A percentile compares a stretch with the other conserved stretches of the same genome.
Conservation (phyloP, 2,888 invertebrate species). For the Parasteatoda lunata region DNA sequence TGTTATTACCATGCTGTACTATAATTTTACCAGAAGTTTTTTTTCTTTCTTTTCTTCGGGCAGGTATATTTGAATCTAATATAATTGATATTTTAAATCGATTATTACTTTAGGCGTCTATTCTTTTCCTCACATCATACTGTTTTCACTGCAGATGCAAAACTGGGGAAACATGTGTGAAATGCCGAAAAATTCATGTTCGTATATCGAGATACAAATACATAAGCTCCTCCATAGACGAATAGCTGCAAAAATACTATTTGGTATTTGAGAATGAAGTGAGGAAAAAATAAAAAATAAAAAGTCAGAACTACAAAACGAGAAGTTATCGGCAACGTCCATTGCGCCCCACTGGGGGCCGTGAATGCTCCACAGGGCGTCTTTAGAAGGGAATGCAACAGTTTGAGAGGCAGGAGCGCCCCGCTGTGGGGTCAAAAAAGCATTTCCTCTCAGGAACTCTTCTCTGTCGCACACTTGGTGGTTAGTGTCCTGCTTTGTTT, state of each 20-base stretch:
- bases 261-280: too few species aligned
- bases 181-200: too few species aligned
- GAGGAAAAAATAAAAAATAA: not conserved
- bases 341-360: constrained; percentile 20
- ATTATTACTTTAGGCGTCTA: too few species aligned
- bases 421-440: constrained; percentile 59
- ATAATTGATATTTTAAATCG: too few species aligned
- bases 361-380: constrained; percentile 30
- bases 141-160: too few species aligned
- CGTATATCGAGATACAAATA: not conserved
- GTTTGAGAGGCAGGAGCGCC: constrained; percentile 31
- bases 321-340: constrained; percentile 52
- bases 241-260: not conserved
- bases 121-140: too few species aligned
- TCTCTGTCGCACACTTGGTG: constrained; percentile 15
- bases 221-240: not conserved
- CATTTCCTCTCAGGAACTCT: constrained; percentile 33
- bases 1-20: too few species aligned
- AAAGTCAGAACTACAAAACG: constrained; percentile 10
- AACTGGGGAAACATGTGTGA: too few species aligned
- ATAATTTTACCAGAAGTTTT: too few species aligned
- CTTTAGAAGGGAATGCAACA: constrained; percentile 41
- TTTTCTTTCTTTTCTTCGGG: too few species aligned
- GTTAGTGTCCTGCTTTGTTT: not conserved
- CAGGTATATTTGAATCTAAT: too few species aligned